Conservation (phyloP, 2,113 vertebrate species). For the Dicerorhinus sumatrensis region DNA sequence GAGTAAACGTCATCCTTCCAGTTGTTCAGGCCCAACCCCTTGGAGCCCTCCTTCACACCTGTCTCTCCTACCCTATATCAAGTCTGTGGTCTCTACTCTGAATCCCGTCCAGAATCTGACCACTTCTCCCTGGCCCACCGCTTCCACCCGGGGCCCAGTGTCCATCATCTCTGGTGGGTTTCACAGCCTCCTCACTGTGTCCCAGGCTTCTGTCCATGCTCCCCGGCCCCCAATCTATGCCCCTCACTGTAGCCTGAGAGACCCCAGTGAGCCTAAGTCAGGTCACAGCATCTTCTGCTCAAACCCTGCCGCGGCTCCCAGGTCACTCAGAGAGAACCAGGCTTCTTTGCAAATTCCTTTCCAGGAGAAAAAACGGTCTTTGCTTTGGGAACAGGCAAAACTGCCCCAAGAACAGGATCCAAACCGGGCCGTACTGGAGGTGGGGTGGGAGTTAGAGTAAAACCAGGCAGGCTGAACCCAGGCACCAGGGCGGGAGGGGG, state of each 20-base stretch:
- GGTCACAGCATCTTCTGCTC: not conserved
- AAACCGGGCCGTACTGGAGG: not conserved
- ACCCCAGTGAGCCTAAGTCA: no score
- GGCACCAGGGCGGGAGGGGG: not conserved
- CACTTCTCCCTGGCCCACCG: not conserved
- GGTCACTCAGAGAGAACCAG: not conserved
- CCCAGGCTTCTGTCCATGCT: not conserved
- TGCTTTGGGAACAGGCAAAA: not conserved
- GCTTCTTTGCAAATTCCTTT: not conserved
- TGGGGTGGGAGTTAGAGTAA: not conserved
- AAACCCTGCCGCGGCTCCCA: rapidly evolving
- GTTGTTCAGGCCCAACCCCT: not conserved
- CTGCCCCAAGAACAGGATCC: not conserved
- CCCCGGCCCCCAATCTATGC: rapidly evolving
- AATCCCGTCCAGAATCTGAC: not conserved
- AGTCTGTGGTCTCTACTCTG: not conserved
- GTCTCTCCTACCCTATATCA: no score
- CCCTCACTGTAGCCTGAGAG: not conserved
- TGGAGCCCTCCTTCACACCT: not conserved
- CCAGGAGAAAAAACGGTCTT: not conserved
- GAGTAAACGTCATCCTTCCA: not conserved
- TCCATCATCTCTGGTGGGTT: not conserved
- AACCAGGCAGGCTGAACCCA: not conserved
- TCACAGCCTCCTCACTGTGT: not conserved
- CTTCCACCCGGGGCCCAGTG: not conserved